phyloP scores from a whole-genome alignment of 2,797 vertebrate genomes.

The Streptopelia turtur region DNA sequence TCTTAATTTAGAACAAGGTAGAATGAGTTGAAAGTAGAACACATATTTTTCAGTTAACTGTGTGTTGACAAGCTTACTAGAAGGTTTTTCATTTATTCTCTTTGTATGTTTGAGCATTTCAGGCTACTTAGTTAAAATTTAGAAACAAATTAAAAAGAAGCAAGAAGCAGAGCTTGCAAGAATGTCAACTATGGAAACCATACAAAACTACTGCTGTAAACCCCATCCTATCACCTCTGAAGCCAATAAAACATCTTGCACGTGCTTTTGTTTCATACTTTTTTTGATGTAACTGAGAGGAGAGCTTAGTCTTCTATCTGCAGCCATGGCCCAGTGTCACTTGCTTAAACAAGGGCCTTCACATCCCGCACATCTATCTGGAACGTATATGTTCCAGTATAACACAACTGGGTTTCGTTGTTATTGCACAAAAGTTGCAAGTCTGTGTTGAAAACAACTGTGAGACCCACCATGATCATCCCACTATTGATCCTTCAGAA shows the following conservation, averaged over 20 bases:
- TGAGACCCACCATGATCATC: neutral
- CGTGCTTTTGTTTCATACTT: neutral
- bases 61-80: neutral
- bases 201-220: neutral
- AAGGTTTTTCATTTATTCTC: neutral
- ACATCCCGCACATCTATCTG: neutral
- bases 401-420: neutral
- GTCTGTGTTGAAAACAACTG: neutral
- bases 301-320: neutral
- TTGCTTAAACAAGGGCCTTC: neutral
- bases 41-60: neutral
- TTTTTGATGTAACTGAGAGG: neutral
- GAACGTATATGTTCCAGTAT: neutral
- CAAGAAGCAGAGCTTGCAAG: neutral
- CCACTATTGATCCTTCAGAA: neutral
- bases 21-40: neutral
- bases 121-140: neutral
- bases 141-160: neutral
- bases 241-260: neutral
- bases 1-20: neutral
- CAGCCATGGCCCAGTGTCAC: neutral
- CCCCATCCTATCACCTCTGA: neutral
- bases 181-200: neutral
- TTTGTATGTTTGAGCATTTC: neutral
- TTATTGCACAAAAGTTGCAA: neutral